Percentiles rank a stretch among this genome's conserved stretches.
Evolutionary conservation across 2,888 invertebrate species (phyloP).

Genomic region (Ornithoptera priamus): DNA sequence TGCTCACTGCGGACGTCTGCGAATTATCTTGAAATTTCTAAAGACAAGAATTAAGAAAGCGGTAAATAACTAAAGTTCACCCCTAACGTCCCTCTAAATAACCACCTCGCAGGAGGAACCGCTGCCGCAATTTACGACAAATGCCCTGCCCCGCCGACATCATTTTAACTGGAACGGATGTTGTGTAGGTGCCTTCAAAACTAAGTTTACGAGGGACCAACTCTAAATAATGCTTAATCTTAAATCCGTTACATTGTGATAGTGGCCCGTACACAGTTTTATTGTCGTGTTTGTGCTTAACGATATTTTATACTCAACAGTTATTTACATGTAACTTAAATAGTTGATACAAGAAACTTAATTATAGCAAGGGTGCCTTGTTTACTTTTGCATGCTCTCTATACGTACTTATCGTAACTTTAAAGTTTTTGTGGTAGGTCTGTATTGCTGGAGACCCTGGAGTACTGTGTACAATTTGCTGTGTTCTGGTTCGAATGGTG

Average conservation of each 20-base stretch:
- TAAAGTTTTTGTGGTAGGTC: too few species aligned
- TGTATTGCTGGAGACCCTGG: too few species aligned
- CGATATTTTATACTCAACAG: too few species aligned
- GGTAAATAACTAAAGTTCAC: constrained; percentile 25
- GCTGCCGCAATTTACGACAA: constrained; percentile 28
- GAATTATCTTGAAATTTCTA: not conserved
- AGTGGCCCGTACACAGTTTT: not conserved
- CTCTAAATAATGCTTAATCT: constrained; percentile 17
- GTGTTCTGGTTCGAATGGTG: too few species aligned
- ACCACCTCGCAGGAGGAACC: constrained; percentile 10
- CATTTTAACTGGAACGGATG: constrained; percentile 22
- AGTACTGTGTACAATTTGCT: too few species aligned
- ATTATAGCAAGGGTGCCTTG: too few species aligned
- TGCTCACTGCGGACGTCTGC: not conserved
- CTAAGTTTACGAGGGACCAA: constrained; percentile 22
- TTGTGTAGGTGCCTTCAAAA: constrained; percentile 21
- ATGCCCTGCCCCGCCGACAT: constrained; percentile 23
- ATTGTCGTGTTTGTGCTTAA: too few species aligned
- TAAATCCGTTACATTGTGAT: constrained; percentile 11
- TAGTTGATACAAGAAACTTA: too few species aligned
- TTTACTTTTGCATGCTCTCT: too few species aligned
- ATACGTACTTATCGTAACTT: too few species aligned
- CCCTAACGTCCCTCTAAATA: constrained; percentile 25
- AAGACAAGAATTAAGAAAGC: constrained; percentile 25
- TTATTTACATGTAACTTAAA: too few species aligned